A percentile compares a stretch with the other conserved stretches of the same genome.
Evolutionary conservation across 2,113 vertebrate species (phyloP).

Genomic region (Plotosus lineatus): DNA sequence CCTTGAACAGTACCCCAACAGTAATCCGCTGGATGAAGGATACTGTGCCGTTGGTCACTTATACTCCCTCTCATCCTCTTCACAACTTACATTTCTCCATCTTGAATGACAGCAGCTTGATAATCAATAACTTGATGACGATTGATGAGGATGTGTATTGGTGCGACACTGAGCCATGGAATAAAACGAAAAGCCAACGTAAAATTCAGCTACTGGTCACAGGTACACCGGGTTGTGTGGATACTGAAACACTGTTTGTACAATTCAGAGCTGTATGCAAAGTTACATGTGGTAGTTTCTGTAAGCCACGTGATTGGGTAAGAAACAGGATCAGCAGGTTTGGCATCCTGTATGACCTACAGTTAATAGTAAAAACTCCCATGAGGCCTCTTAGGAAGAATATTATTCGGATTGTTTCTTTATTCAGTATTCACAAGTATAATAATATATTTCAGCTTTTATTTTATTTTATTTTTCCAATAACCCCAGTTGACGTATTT

Average conservation of each 20-base stretch:
- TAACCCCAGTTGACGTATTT: too few relatives aligned
- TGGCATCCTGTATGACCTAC: background rate
- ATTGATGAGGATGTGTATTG: background rate
- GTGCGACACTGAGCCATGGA: background rate
- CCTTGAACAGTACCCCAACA: background rate
- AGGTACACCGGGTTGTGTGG: background rate
- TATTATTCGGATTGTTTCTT: too few relatives aligned
- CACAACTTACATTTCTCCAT: background rate
- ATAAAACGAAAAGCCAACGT: fast-evolving
- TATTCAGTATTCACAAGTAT: background rate
- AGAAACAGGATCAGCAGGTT: conserved; percentile 27
- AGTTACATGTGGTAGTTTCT: background rate
- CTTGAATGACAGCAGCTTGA: conserved; percentile 22
- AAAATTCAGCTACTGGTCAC: background rate
- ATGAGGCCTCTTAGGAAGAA: background rate
- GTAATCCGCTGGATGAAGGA: conserved; percentile 1
- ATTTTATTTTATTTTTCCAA: too few relatives aligned
- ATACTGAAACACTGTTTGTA: background rate
- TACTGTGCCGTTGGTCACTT: background rate
- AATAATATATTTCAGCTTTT: too few relatives aligned
- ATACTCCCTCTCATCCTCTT: background rate
- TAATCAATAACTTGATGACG: background rate
- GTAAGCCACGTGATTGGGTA: background rate
- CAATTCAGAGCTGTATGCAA: background rate
- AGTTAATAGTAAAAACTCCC: conserved; percentile 13